phyloP scores from a whole-genome alignment of 64 coral and sea anemone genomes.

The Pachyseris speciosa region DNA sequence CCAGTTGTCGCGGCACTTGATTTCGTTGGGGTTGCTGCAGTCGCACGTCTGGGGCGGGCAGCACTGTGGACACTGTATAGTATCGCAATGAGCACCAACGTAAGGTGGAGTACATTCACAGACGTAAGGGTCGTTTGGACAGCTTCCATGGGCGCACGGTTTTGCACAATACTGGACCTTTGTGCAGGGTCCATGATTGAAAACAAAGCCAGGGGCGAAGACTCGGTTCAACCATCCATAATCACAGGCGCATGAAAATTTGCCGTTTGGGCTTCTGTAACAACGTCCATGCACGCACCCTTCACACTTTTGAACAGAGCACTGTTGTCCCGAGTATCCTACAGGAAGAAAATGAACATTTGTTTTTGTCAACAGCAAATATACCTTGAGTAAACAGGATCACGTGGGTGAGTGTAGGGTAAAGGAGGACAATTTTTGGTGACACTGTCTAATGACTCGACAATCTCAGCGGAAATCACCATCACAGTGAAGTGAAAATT shows the following conservation, averaged over 20 bases:
- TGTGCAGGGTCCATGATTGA: conserved; percentile 69
- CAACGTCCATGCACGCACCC: conserved; percentile 85
- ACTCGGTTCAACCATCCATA: conserved; percentile 35
- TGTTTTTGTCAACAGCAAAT: no score
- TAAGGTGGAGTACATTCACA: conserved; percentile 62
- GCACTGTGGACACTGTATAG: conserved; percentile 80
- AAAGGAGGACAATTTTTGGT: no score
- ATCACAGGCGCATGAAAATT: conserved; percentile 82
- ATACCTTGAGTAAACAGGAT: no score
- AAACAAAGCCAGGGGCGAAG: conserved; percentile 30
- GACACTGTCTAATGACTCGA: no score
- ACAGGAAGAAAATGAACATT: not conserved
- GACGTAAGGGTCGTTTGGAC: not conserved
- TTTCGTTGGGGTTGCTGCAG: conserved; percentile 48
- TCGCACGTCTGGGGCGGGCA: conserved; percentile 91
- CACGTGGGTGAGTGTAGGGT: no score
- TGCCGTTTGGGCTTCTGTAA: not conserved
- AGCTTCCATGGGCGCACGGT: conserved; percentile 71
- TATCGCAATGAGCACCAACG: conserved; percentile 77
- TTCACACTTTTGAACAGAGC: conserved; percentile 77
- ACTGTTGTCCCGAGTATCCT: conserved; percentile 76
- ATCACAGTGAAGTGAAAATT: no score
- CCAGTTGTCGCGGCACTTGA: conserved; percentile 49
- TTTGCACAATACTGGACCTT: conserved; percentile 68
- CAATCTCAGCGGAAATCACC: no score